A percentile compares a stretch with the other conserved stretches of the same genome.
phyloP scores from a whole-genome alignment of 2,113 vertebrate genomes.

The Pimephales promelas region DNA sequence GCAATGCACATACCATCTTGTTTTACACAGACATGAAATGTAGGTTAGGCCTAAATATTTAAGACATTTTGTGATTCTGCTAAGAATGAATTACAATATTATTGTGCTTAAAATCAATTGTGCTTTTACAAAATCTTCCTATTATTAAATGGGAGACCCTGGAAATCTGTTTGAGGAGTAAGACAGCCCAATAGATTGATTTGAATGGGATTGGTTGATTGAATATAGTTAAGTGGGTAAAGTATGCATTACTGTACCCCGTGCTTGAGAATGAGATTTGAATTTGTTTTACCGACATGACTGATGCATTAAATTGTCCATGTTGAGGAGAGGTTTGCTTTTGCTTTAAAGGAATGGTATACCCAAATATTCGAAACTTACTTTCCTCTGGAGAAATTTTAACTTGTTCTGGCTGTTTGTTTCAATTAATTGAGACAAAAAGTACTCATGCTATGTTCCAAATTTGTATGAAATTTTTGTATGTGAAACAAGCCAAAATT shows the following conservation, averaged over 20 bases:
- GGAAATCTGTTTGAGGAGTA: not conserved
- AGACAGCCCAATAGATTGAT: not conserved
- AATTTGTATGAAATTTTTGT: not conserved
- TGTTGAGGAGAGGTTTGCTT: not conserved
- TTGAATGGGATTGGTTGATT: not conserved
- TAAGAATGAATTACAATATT: not conserved
- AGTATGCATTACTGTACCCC: not conserved
- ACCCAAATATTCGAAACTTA: not conserved
- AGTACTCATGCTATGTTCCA: not conserved
- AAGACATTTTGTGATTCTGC: not conserved
- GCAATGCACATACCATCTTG: not conserved
- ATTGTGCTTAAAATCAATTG: not conserved
- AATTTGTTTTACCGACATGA: not conserved
- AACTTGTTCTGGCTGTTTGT: not conserved
- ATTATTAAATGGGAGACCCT: not conserved
- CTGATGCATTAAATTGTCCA: not conserved
- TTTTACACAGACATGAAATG: not conserved
- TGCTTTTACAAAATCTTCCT: not conserved
- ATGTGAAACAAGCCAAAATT: not conserved
- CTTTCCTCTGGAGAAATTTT: not conserved
- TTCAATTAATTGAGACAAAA: not conserved
- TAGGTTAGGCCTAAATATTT: not conserved
- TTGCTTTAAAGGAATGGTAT: not conserved
- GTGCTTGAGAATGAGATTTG: not conserved
- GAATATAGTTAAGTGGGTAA: not conserved